A percentile compares a stretch with the other conserved stretches of the same genome.
Conservation (phyloP, 1,140 invertebrate genomes). For the Aphaenogaster ashmeadi region DNA sequence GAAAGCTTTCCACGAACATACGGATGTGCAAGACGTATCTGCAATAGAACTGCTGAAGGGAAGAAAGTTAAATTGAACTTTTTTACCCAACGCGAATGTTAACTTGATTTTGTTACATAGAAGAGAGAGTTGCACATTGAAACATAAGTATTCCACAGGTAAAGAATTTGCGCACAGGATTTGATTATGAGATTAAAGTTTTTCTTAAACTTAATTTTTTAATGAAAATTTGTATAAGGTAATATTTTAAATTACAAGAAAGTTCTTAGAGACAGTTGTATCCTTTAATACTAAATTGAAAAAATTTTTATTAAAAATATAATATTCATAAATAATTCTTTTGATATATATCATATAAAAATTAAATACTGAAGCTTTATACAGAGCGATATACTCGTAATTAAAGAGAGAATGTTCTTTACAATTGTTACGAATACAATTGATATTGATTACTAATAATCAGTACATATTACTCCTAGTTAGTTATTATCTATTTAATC, state of each 20-base stretch:
- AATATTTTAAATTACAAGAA: neutral
- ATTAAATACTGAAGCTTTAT: neutral
- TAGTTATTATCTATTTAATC: constrained; percentile 31
- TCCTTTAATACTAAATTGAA: neutral
- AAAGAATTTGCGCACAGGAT: constrained; percentile 4
- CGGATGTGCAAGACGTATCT: constrained; percentile 45
- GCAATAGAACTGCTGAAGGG: constrained; percentile 55
- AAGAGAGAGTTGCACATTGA: neutral
- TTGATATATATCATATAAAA: neutral
- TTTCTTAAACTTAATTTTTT: neutral
- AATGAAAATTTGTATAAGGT: constrained; percentile 1
- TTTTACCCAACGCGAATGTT: constrained; percentile 28
- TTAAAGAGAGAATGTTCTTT: neutral
- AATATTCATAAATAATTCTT: neutral
- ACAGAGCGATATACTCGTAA: neutral
- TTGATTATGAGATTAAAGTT: constrained; percentile 24
- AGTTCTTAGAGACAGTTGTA: neutral
- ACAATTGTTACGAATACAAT: constrained; percentile 7
- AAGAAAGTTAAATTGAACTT: constrained; percentile 62
- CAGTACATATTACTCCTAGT: neutral
- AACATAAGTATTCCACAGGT: neutral
- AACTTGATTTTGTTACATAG: constrained; percentile 19
- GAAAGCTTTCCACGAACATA: constrained; percentile 23
- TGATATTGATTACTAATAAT: constrained; percentile 30
- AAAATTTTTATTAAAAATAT: neutral